A percentile compares a stretch with the other conserved stretches of the same genome.
Conservation (phyloP, 2,113 vertebrate genomes). For the Eulemur macaco region DNA sequence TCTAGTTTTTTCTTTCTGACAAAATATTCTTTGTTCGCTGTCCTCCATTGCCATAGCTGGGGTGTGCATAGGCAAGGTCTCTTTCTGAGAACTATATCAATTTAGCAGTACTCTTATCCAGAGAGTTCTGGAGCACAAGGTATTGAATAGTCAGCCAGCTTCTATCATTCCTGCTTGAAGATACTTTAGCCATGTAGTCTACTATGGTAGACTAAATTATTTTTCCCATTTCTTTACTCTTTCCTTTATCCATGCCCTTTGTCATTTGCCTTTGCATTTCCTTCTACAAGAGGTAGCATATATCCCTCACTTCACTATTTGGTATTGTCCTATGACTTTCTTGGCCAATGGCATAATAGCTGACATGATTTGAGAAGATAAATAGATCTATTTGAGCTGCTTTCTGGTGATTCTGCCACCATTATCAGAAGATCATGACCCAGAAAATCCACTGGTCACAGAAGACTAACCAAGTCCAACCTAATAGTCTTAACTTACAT, state of each 20-base stretch:
- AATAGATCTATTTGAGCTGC: background rate
- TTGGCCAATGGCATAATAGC: background rate
- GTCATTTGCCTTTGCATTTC: background rate
- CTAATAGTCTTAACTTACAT: accelerated
- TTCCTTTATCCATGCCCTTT: background rate
- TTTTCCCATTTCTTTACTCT: background rate
- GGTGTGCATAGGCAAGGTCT: background rate
- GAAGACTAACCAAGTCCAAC: background rate
- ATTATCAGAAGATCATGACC: background rate
- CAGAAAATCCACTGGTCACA: background rate
- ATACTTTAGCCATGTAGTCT: background rate
- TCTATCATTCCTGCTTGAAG: background rate
- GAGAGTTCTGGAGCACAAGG: background rate
- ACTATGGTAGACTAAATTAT: background rate
- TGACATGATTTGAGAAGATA: background rate
- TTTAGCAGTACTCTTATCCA: background rate
- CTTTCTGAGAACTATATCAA: background rate
- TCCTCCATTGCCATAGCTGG: background rate
- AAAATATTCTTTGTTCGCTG: background rate
- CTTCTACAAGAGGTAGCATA: background rate
- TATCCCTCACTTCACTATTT: background rate
- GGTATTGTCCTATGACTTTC: background rate
- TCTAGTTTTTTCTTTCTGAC: background rate
- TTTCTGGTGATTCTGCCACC: background rate
- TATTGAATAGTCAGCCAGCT: background rate